Percentiles rank a stretch among this genome's conserved stretches.
Evolutionary conservation across 2,888 invertebrate species (phyloP).

Genomic region (Meliscaeva auricollis): DNA sequence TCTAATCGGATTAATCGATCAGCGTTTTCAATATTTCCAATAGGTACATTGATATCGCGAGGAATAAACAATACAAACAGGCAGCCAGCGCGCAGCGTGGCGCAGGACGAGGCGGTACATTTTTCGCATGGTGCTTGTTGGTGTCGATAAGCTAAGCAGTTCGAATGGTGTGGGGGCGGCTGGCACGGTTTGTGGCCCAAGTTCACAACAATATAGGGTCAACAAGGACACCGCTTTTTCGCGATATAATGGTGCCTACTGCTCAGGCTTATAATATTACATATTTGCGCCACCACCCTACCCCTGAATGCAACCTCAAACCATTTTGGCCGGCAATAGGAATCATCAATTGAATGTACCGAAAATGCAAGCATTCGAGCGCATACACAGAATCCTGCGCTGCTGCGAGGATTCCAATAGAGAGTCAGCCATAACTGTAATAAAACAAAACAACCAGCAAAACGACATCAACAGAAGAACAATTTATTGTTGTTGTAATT

Average conservation of each 20-base stretch:
- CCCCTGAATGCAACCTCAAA: background rate
- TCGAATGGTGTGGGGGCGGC: constrained; percentile 30
- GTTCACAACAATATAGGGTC: constrained; percentile 53
- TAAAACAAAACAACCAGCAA: constrained; percentile 9
- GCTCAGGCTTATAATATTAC: constrained; percentile 14
- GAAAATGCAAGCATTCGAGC: constrained; percentile 37
- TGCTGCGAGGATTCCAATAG: constrained; percentile 38
- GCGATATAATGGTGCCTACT: constrained; percentile 3
- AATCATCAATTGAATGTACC: constrained; percentile 56
- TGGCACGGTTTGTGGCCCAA: too few species aligned
- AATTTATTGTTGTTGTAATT: constrained; percentile 69
- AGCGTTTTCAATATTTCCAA: constrained; percentile 69
- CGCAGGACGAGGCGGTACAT: background rate
- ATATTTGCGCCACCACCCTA: background rate
- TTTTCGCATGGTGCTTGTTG: constrained; percentile 32
- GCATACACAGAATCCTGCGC: constrained; percentile 45
- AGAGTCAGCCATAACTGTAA: constrained; percentile 25
- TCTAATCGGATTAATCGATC: constrained; percentile 75
- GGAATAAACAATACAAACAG: background rate
- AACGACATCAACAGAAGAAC: constrained; percentile 69
- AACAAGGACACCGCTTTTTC: constrained; percentile 37
- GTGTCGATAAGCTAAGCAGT: constrained; percentile 63
- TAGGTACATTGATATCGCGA: constrained; percentile 6
- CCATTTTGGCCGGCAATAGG: constrained; percentile 15
- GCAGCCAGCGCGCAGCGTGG: background rate